A percentile compares a stretch with the other conserved stretches of the same genome.
Conservation (phyloP, 1,140 invertebrate species). For the Drosophila parabipectinata region DNA sequence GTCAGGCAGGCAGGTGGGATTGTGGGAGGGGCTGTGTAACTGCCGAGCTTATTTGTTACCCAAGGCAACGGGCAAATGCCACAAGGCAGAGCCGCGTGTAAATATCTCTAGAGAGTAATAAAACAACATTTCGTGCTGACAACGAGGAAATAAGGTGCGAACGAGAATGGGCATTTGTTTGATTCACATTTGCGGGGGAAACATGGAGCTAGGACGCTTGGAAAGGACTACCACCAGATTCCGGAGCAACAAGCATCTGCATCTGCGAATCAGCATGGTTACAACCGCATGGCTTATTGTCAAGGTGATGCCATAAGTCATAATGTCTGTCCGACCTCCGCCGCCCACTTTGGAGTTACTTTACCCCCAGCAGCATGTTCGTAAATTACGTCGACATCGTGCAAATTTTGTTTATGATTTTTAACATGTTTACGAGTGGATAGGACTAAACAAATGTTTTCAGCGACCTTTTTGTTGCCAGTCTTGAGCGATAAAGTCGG, state of each 20-base stretch:
- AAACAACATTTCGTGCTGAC: slow-evolving; percentile 83
- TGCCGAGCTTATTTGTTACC: slow-evolving; percentile 61
- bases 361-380: slow-evolving; percentile 17
- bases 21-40: neutral
- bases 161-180: slow-evolving; percentile 66
- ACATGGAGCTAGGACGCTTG: neutral
- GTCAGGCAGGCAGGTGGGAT: neutral
- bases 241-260: slow-evolving; percentile 26
- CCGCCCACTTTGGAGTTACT: neutral
- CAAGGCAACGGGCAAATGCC: slow-evolving; percentile 56
- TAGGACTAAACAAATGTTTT: slow-evolving; percentile 25
- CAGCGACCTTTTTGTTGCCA: slow-evolving; percentile 15
- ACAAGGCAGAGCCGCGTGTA: slow-evolving; percentile 57
- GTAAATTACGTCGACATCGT: slow-evolving; percentile 64
- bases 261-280: slow-evolving; percentile 40
- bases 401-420: slow-evolving; percentile 66
- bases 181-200: slow-evolving; percentile 47
- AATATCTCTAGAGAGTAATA: slow-evolving; percentile 82
- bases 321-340: slow-evolving; percentile 26
- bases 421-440: slow-evolving; percentile 40
- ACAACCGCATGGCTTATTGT: slow-evolving; percentile 71
- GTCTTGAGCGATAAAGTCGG: neutral
- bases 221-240: slow-evolving; percentile 5
- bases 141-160: slow-evolving; percentile 79
- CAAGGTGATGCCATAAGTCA: slow-evolving; percentile 80